Evolutionary conservation across 2,797 vertebrate species (phyloP).

Genomic region (Tauraco hartlaubi): DNA sequence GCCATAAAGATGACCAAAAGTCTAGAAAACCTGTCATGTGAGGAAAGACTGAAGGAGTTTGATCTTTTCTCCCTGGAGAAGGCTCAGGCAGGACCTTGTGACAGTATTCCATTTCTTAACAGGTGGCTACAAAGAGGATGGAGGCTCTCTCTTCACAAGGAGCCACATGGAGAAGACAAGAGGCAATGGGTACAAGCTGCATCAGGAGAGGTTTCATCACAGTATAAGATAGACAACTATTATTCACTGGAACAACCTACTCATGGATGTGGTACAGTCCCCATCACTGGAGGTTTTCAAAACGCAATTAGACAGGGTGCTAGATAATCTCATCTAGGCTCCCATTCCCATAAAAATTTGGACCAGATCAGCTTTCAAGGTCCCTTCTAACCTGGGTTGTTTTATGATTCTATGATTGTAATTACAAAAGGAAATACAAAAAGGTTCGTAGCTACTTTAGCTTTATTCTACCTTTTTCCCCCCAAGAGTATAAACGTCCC

Average conservation of each 20-base stretch:
- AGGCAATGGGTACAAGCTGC: background rate
- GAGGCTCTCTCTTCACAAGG: background rate
- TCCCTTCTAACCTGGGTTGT: background rate
- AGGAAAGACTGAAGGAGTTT: background rate
- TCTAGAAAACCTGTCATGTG: background rate
- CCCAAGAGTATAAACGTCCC: background rate
- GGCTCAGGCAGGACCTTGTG: background rate
- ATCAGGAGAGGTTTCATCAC: rapidly evolving
- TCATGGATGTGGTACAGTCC: background rate
- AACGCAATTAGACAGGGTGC: background rate
- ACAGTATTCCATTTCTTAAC: background rate
- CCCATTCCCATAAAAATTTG: background rate
- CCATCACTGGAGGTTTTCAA: background rate
- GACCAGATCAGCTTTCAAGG: background rate
- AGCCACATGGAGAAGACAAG: background rate
- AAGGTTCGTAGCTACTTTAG: background rate
- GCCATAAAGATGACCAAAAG: background rate
- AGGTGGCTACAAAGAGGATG: background rate
- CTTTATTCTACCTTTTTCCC: background rate
- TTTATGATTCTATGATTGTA: background rate
- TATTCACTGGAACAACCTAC: background rate
- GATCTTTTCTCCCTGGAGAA: background rate
- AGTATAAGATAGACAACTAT: background rate
- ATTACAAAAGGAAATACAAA: background rate
- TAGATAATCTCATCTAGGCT: background rate